These are phyloP conservation scores for Elmis aenea DNA, from an alignment of 2,888 invertebrate species.

Conservation along the genomic window DNA sequence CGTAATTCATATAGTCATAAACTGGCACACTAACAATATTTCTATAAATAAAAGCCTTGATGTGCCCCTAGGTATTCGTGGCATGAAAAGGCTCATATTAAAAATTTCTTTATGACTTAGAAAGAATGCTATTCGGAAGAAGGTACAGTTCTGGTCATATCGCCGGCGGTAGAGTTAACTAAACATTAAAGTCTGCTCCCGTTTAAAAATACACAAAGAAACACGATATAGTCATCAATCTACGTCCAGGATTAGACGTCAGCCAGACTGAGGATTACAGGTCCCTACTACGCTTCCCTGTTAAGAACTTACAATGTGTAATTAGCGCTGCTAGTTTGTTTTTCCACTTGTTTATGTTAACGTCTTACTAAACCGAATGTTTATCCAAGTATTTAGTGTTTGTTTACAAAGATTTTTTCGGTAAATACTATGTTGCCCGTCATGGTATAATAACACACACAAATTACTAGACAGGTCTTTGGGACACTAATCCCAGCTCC, in stretches of 20 bases:
- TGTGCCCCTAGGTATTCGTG: too few species aligned
- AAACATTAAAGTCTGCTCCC: conserved; percentile 4
- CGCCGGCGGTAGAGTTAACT: conserved; percentile 1
- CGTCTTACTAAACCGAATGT: conserved; percentile 10
- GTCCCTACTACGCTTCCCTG: conserved; percentile 5
- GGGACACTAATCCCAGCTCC: too few species aligned
- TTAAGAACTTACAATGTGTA: conserved; percentile 9
- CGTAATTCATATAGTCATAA: too few species aligned
- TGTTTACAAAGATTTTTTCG: conserved; percentile 9
- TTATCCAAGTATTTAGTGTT: conserved; percentile 5
- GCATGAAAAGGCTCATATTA: too few species aligned
- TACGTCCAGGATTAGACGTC: conserved; percentile 6
- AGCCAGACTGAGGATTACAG: conserved; percentile 6
- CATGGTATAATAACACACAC: too few species aligned
- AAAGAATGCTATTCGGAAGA: too few species aligned
- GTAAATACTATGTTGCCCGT: too few species aligned
- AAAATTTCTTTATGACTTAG: too few species aligned
- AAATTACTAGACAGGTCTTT: too few species aligned
- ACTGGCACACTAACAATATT: too few species aligned
- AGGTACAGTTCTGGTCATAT: too few species aligned
- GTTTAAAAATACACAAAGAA: conserved; percentile 13
- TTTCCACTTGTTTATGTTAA: conserved; percentile 13
- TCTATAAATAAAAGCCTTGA: too few species aligned
- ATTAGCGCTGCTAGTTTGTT: conserved; percentile 12
- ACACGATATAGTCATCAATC: conserved; percentile 12